phyloP scores from a whole-genome alignment of 2,113 vertebrate genomes.

The Sander lucioperca region DNA sequence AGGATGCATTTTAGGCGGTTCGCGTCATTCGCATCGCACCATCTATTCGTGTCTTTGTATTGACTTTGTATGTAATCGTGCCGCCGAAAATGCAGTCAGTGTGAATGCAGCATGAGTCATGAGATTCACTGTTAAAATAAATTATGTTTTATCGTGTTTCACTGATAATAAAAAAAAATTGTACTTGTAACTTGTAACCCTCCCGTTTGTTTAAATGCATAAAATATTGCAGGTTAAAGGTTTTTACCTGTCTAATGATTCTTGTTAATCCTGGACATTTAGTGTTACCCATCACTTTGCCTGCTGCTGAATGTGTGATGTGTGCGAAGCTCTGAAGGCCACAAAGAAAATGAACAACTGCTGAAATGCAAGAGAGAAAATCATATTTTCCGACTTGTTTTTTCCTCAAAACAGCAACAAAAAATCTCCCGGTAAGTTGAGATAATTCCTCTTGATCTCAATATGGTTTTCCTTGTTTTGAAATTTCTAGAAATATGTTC shows the following conservation, averaged over 20 bases:
- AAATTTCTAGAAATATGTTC: neutral
- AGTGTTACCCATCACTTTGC: too few relatives aligned
- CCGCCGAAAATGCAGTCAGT: too few relatives aligned
- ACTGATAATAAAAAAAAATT: too few relatives aligned
- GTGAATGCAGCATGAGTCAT: too few relatives aligned
- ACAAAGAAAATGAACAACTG: neutral
- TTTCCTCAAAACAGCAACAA: neutral
- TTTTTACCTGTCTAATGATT: too few relatives aligned
- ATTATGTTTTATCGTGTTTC: too few relatives aligned
- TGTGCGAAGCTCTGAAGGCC: neutral
- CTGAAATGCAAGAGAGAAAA: neutral
- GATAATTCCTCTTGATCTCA: neutral
- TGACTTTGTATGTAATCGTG: too few relatives aligned
- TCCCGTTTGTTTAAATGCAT: neutral
- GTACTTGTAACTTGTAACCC: too few relatives aligned
- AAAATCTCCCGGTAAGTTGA: neutral
- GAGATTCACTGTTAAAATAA: neutral
- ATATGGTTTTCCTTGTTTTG: neutral
- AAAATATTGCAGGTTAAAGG: neutral
- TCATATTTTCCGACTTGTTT: neutral
- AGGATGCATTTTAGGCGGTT: too few relatives aligned
- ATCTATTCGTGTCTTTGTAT: too few relatives aligned
- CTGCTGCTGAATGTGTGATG: neutral
- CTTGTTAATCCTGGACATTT: neutral
- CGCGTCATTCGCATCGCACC: too few relatives aligned